Base-by-base conservation (phyloP, 1,140 invertebrate genomes). In the Ceratina calcarata region DNA sequence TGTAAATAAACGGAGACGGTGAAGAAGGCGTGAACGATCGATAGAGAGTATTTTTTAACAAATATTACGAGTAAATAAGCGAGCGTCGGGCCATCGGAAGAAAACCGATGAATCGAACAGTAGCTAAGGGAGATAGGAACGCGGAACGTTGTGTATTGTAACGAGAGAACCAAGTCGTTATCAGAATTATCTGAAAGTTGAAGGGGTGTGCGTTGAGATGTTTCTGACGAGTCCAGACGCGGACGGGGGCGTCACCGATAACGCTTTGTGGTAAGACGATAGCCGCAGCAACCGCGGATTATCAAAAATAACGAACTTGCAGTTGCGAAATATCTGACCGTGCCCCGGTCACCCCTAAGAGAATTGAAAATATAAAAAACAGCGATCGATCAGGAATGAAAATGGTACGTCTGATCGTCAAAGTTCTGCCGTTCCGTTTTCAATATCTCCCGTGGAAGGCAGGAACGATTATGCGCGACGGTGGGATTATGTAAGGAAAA, bases 211-310 rank as follows among this genome's bases (percentile, higher is more conserved):
- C 58, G 58, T 13, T 49, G 58, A 62, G 27, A 80, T 78, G 61
- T 86, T 80, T 73, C 71, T 79, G 61, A 62, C 74, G 37, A 81
- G 32, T n/a, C 65, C 84, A 85, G 70, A 68, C 55, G 15, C 76
- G 27, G 61, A 74, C 45, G 82, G 82, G 71, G 85, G 86, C 85
- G 85, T 87, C 22, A 62, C 27, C 78, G 86, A 87, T 87, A 87
- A 72, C 37, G 61, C 70, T 80, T 87, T 87, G 85, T 82, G 82
- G 86, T 65, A 85, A 87, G 37, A 77, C 51, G 83, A 85, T 85
- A 84, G 18, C 57, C 61, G 70, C 7, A 55, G 53, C 69, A 22
- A 74, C 10, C 32, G 49, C 0, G 37, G 45, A 80, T 80, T 58
- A 68, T 75, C 32, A 62, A 51, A 53, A 80, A 24, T 12, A 58